These are phyloP conservation scores for Hemaris fuciformis DNA, from an alignment of 2,888 invertebrate species.

Conservation along the genomic window DNA sequence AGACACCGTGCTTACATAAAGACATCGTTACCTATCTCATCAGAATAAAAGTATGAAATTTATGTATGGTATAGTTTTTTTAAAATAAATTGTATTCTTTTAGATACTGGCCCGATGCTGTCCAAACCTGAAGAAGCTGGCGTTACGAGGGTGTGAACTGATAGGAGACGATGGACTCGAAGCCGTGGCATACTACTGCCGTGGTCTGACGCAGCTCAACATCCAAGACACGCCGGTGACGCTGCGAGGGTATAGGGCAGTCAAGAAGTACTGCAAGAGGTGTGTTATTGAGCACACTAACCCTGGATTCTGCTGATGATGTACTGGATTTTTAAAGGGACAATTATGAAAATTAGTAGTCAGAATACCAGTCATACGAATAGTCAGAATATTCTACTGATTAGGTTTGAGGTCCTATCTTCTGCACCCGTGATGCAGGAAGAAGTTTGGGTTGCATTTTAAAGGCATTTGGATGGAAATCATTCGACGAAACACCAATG, in stretches of 20 bases:
- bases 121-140: slow-evolving; percentile 94
- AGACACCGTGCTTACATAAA: no score
- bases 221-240: slow-evolving; percentile 97
- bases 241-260: slow-evolving; percentile 92
- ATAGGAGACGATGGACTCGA: slow-evolving; percentile 93
- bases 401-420: no score
- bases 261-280: slow-evolving; percentile 94
- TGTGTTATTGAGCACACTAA: slow-evolving; percentile 98
- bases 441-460: no score
- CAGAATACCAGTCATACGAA: no score
- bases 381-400: no score
- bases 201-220: slow-evolving; percentile 94
- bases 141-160: slow-evolving; percentile 94
- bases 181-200: slow-evolving; percentile 93
- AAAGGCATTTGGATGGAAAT: no score
- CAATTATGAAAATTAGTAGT: no score
- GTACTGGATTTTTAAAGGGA: not conserved
- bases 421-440: no score
- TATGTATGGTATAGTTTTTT: no score
- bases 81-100: slow-evolving; percentile 45
- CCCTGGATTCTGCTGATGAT: slow-evolving; percentile 90
- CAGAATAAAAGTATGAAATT: no score
- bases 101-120: slow-evolving; percentile 93
- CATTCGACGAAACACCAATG: no score
- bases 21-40: no score